Conservation (phyloP, 2,113 vertebrate genomes). For the Laticauda colubrina region DNA sequence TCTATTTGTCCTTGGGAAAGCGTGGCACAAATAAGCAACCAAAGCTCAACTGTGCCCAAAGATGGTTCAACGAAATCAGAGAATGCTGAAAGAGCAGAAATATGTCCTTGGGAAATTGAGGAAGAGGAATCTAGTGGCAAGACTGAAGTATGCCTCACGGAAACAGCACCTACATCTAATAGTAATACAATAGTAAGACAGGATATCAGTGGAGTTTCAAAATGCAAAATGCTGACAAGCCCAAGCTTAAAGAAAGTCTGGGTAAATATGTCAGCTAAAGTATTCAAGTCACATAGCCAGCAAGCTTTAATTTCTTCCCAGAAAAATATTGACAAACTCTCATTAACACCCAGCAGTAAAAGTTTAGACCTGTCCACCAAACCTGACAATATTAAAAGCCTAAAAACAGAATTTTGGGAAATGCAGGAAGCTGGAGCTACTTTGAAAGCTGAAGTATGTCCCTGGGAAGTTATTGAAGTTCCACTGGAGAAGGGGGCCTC, state of each 20-base stretch:
- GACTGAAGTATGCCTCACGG: slow-evolving; percentile 25
- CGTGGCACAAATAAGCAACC: neutral
- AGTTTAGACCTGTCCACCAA: neutral
- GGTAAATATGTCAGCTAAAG: slow-evolving; percentile 31
- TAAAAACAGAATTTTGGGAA: slow-evolving; percentile 60
- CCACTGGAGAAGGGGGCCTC: neutral
- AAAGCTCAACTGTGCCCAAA: fast-evolving
- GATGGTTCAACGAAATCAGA: neutral
- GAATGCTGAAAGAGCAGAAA: slow-evolving; percentile 20
- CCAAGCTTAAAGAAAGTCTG: neutral
- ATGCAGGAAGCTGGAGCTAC: slow-evolving; percentile 19
- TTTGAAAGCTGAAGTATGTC: slow-evolving; percentile 62
- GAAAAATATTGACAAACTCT: slow-evolving; percentile 22
- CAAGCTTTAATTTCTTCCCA: slow-evolving; percentile 22
- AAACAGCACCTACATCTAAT: neutral
- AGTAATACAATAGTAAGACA: neutral
- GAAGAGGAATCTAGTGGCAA: neutral
- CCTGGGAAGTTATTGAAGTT: slow-evolving; percentile 51
- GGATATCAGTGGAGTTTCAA: neutral
- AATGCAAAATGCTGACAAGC: fast-evolving
- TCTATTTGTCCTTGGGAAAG: slow-evolving; percentile 50
- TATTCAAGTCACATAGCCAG: slow-evolving; percentile 18
- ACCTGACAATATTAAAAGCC: slow-evolving; percentile 7
- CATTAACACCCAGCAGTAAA: fast-evolving
- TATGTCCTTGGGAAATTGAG: slow-evolving; percentile 60